Evolutionary conservation across 2,113 vertebrate species (phyloP), one percentile per base, ranked within the genome.

Genomic region (Charadrius vociferus): DNA sequence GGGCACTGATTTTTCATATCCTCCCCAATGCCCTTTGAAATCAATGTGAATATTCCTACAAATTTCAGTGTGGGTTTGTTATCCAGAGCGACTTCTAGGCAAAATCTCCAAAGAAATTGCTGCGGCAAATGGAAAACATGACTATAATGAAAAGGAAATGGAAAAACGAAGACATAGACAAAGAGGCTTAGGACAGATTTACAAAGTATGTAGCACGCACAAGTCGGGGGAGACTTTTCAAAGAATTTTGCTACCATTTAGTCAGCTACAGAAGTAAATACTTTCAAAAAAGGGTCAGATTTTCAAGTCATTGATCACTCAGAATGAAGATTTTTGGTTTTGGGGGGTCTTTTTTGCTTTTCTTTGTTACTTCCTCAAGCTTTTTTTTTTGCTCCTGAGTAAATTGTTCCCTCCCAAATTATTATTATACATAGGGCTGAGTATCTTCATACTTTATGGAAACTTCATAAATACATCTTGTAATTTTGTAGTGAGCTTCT

Each of bases 111-210:
- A 77, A 66, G 90, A 94, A n/a, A 37, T 73, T 80, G n/a, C 45
- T 70, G 45, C 5, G 3, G 50, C 30, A 22, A 72, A 86, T 86
- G 90, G 90, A 94, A 90, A 96, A 90, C 41, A 73, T 92, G 70
- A 90, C 36, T 78, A 6, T 27, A 77, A 27, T 70, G 67, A 53
- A 90, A 88, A 90, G 87, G 58, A 96, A 92, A 86, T 86, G 71
- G 77, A 88, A 94, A 95, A 80, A 79, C 0, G 7, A 84, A 79
- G 61, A 67, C 74, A 56, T 36, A 71, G 47, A 47, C 53, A 41
- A 78, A 72, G 62, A 92, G 26, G 36, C n/a, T 91, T 79, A 88
- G 85, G 70, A 88, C 21, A 93, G 53, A 93, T 88, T 95, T 94
- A 32, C 53, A 17, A 90, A 74, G 39, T 77, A 82, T 91, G 62